Percentiles rank a stretch among this genome's conserved stretches.
Evolutionary conservation across 2,113 vertebrate species (phyloP).

Genomic region (Hemicordylus capensis): DNA sequence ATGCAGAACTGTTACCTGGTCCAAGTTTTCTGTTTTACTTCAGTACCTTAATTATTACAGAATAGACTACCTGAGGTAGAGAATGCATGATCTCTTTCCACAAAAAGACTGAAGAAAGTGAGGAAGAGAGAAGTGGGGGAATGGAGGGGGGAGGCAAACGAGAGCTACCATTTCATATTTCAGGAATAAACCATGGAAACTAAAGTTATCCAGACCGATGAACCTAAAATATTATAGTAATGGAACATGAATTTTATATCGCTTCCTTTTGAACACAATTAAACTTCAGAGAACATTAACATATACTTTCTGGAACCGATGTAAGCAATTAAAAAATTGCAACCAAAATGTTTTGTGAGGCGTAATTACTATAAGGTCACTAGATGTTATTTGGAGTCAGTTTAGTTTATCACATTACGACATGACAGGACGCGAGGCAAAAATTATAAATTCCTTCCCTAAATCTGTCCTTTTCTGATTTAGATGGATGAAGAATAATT

Average conservation of each 20-base stretch:
- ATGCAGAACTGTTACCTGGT: conserved; percentile 8
- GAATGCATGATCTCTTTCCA: conserved; percentile 31
- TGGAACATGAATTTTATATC: conserved; percentile 67
- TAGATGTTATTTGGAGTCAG: conserved; percentile 99
- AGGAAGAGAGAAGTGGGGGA: background rate
- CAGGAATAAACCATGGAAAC: conserved; percentile 29
- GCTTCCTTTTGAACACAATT: conserved; percentile 77
- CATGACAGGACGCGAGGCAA: conserved; percentile 95
- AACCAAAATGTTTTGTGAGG: conserved; percentile 92
- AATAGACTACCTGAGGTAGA: conserved; percentile 1
- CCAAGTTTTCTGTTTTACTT: conserved; percentile 23
- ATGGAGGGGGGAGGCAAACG: background rate
- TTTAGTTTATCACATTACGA: conserved; percentile 98
- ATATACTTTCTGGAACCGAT: conserved; percentile 89
- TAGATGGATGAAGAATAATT: conserved; percentile 99
- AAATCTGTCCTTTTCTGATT: conserved; percentile 99
- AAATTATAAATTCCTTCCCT: conserved; percentile 99
- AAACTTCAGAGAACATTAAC: conserved; percentile 85
- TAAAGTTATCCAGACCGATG: conserved; percentile 33
- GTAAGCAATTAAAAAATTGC: conserved; percentile 93
- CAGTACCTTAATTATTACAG: conserved; percentile 37
- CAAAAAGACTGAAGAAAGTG: background rate
- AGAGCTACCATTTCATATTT: conserved; percentile 7
- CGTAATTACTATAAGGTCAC: conserved; percentile 98
- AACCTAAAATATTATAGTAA: conserved; percentile 60